Base-by-base conservation (phyloP, 2,888 invertebrate species). In the Euplagia quadripunctaria region DNA sequence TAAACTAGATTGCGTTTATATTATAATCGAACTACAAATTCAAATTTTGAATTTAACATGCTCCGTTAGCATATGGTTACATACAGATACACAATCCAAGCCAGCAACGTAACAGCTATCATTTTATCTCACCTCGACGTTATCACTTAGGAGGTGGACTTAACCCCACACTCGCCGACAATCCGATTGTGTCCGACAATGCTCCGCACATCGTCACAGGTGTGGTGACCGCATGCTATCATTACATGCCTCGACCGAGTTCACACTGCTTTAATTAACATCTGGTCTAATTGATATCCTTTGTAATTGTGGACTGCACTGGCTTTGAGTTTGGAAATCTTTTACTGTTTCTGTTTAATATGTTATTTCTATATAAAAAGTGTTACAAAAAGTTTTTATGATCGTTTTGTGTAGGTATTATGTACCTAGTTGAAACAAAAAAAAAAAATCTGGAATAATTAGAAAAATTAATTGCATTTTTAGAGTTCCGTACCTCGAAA, bases 171-270 rank as follows among this genome's bases (percentile, higher is more conserved):
- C 70, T 51, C 41, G 41, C 41, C 49, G 70, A 16, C 31, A 46
- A 65, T 49, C 46, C 65, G 46, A 49, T 43, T 16, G 61, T 51
- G 11, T 61, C 16, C 20, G 46, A 31, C 49, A 43, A 31, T 49
- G 69, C 63, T 51, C 61, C 31, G 12, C 61, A 49, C 69, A n/a
- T 69, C 42, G 70, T 64, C 43, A 70, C 52, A 52, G 42, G 41
- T 42, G 9, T 6, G 16, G 42, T 7, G 17, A 68, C 63, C 69
- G 64, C 52, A 64, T 70, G 51, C 41, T 52, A 64, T 64, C 64
- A 70, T 64, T 64, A 70, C 41, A 49, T 4, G 51, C 51, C 46
- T 12, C 43, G 61, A 31, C 49, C 1, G 61, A 64, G 51, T 70
- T 49, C 9, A 42, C 63, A 52, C 51, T 31, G 31, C 17, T 42